Conservation (phyloP, 2,113 vertebrate genomes). For the Dolichallabes microphthalmus region DNA sequence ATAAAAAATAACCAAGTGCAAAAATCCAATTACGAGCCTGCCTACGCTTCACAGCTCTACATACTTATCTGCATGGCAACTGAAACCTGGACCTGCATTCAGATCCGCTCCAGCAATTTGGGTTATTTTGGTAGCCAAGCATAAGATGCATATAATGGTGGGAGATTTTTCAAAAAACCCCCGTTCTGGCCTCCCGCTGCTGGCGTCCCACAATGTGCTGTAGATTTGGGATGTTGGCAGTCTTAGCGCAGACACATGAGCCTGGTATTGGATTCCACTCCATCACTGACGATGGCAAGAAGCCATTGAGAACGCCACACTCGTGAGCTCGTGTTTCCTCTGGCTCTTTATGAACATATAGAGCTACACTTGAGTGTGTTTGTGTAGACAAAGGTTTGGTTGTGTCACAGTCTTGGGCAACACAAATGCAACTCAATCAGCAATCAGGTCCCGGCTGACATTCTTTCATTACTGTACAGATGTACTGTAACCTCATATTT, state of each 20-base stretch:
- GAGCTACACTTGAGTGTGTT: conserved; percentile 49
- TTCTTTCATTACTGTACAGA: not conserved
- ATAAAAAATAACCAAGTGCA: too few species aligned
- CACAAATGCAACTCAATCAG: not conserved
- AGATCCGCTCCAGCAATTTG: not conserved
- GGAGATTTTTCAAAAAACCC: not conserved
- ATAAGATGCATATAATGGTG: not conserved
- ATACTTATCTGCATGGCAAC: not conserved
- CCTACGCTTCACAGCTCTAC: not conserved
- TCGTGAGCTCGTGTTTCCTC: conserved; percentile 49
- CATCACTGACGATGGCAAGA: conserved; percentile 30
- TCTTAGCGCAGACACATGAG: conserved; percentile 33
- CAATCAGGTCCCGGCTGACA: not conserved
- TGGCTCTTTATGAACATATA: conserved; percentile 42
- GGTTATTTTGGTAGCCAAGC: not conserved
- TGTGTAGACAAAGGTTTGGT: conserved; percentile 6
- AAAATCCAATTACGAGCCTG: too few species aligned
- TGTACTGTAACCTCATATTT: not conserved
- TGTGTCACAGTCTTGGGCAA: not conserved
- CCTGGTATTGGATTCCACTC: conserved; percentile 41
- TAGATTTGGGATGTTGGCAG: conserved; percentile 29
- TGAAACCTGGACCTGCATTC: not conserved
- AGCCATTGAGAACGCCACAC: conserved; percentile 29
- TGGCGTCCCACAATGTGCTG: not conserved
- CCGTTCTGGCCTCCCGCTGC: not conserved